Percentiles rank a stretch among this genome's conserved stretches.
These are phyloP conservation scores for Phyllostomus discolor DNA, from an alignment of 2,113 vertebrate genomes.

Conservation along the genomic window DNA sequence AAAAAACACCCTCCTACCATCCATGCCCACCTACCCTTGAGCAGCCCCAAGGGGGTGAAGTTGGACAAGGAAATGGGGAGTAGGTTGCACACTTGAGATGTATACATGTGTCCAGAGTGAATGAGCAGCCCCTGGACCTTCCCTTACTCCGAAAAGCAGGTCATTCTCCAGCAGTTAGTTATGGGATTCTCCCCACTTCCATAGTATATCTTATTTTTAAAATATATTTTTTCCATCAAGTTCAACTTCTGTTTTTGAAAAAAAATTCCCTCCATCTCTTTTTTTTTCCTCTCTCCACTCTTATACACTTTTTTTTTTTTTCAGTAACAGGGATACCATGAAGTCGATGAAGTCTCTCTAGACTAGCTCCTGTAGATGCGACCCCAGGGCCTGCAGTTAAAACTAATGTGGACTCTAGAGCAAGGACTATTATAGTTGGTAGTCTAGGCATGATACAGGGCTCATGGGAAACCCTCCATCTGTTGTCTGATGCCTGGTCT, in stretches of 20 bases:
- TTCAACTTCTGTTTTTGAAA: constrained; percentile 75
- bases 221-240: constrained; percentile 77
- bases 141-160: constrained; percentile 65
- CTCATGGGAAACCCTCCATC: constrained; percentile 91
- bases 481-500: constrained; percentile 95
- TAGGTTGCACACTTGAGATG: constrained; percentile 59
- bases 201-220: constrained; percentile 69
- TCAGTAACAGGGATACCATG: constrained; percentile 99
- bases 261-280: constrained; percentile 67
- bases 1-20: constrained; percentile 51
- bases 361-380: constrained; percentile 95
- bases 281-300: constrained; percentile 80
- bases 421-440: constrained; percentile 86
- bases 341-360: constrained; percentile 95
- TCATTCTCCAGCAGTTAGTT: constrained; percentile 74
- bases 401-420: constrained; percentile 92
- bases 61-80: constrained; percentile 50
- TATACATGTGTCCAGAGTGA: constrained; percentile 66
- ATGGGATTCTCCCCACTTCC: constrained; percentile 74
- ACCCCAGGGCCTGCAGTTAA: constrained; percentile 92
- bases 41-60: constrained; percentile 50
- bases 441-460: constrained; percentile 89
- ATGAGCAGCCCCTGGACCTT: constrained; percentile 53
- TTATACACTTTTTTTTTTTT: constrained; percentile 74
- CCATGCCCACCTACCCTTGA: constrained; percentile 59